Base-by-base conservation (phyloP, 2,113 vertebrate species). In the Muntiacus muntjak region DNA sequence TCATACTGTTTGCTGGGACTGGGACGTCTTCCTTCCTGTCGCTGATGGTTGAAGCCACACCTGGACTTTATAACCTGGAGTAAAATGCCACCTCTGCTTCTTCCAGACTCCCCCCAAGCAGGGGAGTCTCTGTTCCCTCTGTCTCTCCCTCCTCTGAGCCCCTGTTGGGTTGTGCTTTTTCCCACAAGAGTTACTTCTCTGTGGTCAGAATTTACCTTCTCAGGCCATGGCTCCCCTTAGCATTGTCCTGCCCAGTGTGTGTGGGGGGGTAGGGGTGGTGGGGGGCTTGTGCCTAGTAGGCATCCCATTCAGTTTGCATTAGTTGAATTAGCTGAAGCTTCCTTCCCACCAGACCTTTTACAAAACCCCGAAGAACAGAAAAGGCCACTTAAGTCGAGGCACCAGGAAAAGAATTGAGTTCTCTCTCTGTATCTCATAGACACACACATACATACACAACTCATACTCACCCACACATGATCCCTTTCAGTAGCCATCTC, bases 181-280 rank as follows among this genome's bases (percentile, higher is more conserved):
- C 55, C 85, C 23, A 12, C 4, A 1, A 26, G 19, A 62, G 14
- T 28, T 60, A 16, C 58, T 50, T 71, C 36, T 30, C 28, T 81
- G 78, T 43, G 94, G 50, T 57, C 78, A 50, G 94, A 82, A 50
- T 17, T 15, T 25, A 50, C 55, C 78, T 96, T 58, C 43, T 76
- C 40, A 25, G 28, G 45, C 30, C 2, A 0, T 1, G 9, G 78
- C 43, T 91, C 60, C 36, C 60, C 23, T 74, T 26, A 9, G 36
- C 7, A 3, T 10, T 36, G 64, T 78, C 5, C 16, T 52, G 84
- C 54, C 78, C 87, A 47, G 55, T 79, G 14, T 1, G 55, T 79
- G 14, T 1, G 1, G 47, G 1, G 1, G 17, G 17, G 17, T 71
- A 4, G 64, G 17, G n/a, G 17, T 52, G 0, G 16, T 40, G 19